These are phyloP conservation scores for Gnatocerus cornutus DNA, from an alignment of 2,888 invertebrate genomes.

Conservation along the genomic window DNA sequence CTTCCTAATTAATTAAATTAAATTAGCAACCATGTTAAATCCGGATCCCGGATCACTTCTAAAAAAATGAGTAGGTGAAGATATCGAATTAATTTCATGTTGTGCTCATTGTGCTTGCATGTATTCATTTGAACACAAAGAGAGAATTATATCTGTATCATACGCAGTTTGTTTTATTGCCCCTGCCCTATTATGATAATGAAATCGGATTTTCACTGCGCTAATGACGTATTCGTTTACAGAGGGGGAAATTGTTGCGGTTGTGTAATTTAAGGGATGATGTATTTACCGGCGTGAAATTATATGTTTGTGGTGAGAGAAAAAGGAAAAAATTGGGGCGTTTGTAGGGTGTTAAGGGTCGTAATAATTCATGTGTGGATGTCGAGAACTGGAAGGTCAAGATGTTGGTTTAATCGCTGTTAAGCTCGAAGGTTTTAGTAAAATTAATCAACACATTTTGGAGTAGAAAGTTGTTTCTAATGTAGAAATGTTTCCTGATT, in stretches of 20 bases:
- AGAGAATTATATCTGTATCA: conserved; percentile 4
- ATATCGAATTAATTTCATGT: conserved; percentile 19
- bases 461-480: too few relatives aligned
- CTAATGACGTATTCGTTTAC: conserved; percentile 13
- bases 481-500: too few relatives aligned
- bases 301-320: background rate
- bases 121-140: conserved; percentile 14
- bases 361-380: too few relatives aligned
- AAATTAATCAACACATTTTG: too few relatives aligned
- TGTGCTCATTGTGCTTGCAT: conserved; percentile 13
- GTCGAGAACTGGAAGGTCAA: too few relatives aligned
- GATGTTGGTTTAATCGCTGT: too few relatives aligned
- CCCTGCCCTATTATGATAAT: conserved; percentile 18
- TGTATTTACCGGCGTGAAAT: background rate
- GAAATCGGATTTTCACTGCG: conserved; percentile 19
- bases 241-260: conserved; percentile 4
- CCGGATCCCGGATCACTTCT: background rate
- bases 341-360: too few relatives aligned
- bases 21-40: background rate
- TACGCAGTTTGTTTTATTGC: conserved; percentile 11
- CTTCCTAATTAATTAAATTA: conserved; percentile 14
- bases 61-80: background rate
- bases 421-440: too few relatives aligned
- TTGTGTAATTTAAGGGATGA: background rate
- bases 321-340: too few relatives aligned